Conservation (phyloP, 2,113 vertebrate genomes). For the Mionectes macconnelli region DNA sequence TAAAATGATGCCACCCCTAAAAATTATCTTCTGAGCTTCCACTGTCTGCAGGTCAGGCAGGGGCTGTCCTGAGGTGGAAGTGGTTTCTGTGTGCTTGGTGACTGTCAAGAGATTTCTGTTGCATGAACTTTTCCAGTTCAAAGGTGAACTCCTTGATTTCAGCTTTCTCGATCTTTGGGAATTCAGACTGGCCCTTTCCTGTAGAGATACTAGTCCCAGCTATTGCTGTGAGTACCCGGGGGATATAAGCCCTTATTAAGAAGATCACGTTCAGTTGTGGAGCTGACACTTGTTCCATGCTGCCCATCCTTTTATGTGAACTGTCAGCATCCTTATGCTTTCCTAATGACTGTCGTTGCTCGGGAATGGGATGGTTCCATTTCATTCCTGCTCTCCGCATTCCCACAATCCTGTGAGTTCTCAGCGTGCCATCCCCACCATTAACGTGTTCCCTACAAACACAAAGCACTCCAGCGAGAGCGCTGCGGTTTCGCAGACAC, state of each 20-base stretch:
- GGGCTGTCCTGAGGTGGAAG: not conserved
- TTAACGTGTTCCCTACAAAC: conserved; percentile 54
- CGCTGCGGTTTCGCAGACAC: conserved; percentile 48
- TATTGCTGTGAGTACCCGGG: not conserved
- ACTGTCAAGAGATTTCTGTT: not conserved
- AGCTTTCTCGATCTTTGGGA: not conserved
- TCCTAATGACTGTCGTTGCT: conserved; percentile 6
- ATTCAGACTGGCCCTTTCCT: not conserved
- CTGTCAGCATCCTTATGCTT: not conserved
- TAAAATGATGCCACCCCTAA: not conserved
- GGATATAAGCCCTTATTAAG: not conserved
- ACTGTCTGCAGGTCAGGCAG: not conserved
- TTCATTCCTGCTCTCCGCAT: not conserved
- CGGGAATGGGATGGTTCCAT: not conserved
- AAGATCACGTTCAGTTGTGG: not conserved
- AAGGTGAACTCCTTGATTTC: not conserved
- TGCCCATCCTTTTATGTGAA: not conserved
- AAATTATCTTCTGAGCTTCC: not conserved
- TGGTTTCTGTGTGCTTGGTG: not conserved
- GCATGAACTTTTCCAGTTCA: not conserved
- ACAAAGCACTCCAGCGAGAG: conserved; percentile 53
- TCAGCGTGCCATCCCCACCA: conserved; percentile 16
- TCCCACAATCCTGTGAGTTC: not conserved
- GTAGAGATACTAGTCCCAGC: not conserved
- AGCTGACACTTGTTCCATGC: not conserved